Evolutionary conservation across 2,113 vertebrate genomes (phyloP).

Genomic region (Narcine bancroftii): DNA sequence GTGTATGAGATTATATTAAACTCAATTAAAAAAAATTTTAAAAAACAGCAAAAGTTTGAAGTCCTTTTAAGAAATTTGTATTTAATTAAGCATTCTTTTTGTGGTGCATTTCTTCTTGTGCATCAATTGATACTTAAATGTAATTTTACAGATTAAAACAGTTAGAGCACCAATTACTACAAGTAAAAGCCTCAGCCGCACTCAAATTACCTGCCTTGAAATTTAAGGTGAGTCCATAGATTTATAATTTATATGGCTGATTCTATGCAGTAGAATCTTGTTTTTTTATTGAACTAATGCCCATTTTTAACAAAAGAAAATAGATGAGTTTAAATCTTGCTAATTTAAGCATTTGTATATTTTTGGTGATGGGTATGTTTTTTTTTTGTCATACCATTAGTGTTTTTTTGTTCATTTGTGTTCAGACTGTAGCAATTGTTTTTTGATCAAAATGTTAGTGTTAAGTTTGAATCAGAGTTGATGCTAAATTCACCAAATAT

Average conservation of each 20-base stretch:
- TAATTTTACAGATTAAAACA: conserved; percentile 68
- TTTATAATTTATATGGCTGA: background rate
- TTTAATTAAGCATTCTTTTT: background rate
- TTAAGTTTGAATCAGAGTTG: background rate
- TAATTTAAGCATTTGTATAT: background rate
- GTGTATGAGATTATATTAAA: too few relatives aligned
- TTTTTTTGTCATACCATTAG: background rate
- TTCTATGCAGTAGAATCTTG: background rate
- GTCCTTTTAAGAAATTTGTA: background rate
- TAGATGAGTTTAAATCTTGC: background rate
- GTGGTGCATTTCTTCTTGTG: background rate
- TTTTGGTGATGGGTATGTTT: background rate
- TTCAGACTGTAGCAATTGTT: background rate
- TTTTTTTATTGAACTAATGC: background rate
- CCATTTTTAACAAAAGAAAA: background rate
- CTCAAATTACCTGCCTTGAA: conserved; percentile 76
- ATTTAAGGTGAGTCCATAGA: conserved; percentile 70
- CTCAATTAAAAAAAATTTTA: too few relatives aligned
- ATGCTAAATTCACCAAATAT: background rate
- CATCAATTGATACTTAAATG: conserved; percentile 22
- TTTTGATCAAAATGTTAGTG: background rate
- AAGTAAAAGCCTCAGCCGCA: conserved; percentile 65
- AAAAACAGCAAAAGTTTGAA: background rate
- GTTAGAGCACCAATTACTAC: conserved; percentile 76
- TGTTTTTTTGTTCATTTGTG: background rate